Conservation (phyloP, 2,113 vertebrate species). For the Pollimyrus isidori region DNA sequence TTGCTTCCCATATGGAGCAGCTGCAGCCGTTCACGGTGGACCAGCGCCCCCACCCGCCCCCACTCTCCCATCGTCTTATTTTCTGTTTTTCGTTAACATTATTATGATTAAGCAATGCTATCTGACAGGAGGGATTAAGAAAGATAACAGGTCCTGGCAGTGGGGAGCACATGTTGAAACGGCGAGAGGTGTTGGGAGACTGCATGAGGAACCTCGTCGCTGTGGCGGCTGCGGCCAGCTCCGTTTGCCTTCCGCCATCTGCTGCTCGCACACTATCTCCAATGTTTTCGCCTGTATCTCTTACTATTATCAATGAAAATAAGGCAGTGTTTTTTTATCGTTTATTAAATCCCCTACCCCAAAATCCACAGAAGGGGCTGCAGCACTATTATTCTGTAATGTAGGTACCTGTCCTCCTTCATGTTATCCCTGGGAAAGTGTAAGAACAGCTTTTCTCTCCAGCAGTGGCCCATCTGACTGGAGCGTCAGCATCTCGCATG, state of each 20-base stretch:
- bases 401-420: neutral
- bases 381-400: neutral
- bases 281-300: neutral
- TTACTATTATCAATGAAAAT: neutral
- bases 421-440: neutral
- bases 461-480: neutral
- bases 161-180: conserved; percentile 44
- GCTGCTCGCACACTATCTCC: neutral
- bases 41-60: neutral
- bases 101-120: conserved; percentile 45
- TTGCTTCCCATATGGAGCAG: conserved; percentile 47
- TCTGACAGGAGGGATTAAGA: conserved; percentile 44
- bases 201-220: conserved; percentile 27
- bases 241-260: conserved; percentile 18
- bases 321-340: neutral
- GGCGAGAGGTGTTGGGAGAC: conserved; percentile 22
- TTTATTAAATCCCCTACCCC: neutral
- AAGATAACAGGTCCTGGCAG: conserved; percentile 30
- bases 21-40: conserved; percentile 34
- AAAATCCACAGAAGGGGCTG: neutral
- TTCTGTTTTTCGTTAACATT: conserved; percentile 33
- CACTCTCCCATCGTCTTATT: conserved; percentile 16
- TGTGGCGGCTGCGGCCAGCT: neutral
- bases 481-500: neutral
- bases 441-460: neutral